Percentiles rank a stretch among this genome's conserved stretches.
phyloP scores from a whole-genome alignment of 2,797 vertebrate genomes.

The Pangasius larnaudii region DNA sequence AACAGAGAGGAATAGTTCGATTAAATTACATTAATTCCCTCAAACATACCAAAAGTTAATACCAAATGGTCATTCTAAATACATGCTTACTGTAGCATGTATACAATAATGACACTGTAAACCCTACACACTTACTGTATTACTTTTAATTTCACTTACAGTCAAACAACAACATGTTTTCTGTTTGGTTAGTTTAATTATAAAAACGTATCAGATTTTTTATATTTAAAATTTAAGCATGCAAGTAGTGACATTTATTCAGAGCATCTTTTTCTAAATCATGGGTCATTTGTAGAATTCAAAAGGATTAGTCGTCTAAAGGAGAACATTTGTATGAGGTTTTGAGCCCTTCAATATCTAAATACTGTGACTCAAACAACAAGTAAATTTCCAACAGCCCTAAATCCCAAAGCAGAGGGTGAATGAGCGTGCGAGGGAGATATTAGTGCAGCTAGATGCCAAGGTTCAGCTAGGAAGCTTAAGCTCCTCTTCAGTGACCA shows the following conservation, averaged over 20 bases:
- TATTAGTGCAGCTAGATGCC: background rate
- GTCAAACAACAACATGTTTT: too few species aligned
- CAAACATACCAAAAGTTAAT: background rate
- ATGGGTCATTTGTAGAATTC: background rate
- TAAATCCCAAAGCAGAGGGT: background rate
- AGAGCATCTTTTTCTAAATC: background rate
- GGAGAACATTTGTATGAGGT: too few species aligned
- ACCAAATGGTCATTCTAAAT: background rate
- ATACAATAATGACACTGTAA: too few species aligned
- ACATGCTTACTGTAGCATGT: background rate
- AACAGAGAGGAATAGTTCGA: background rate
- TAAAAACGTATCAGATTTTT: background rate
- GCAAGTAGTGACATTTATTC: background rate
- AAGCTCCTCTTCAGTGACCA: background rate
- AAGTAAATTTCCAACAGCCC: background rate
- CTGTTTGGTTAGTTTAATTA: background rate
- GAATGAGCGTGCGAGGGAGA: background rate
- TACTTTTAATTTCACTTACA: too few species aligned
- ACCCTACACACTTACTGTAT: too few species aligned
- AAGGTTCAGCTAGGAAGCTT: background rate
- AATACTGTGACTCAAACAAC: background rate
- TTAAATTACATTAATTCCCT: background rate
- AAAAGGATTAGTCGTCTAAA: background rate
- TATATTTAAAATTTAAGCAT: too few species aligned
- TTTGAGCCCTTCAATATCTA: background rate